Evolutionary conservation across 2,888 invertebrate genomes (phyloP), one percentile per base, ranked within the genome.

Genomic region (Patella ulyssiponensis): DNA sequence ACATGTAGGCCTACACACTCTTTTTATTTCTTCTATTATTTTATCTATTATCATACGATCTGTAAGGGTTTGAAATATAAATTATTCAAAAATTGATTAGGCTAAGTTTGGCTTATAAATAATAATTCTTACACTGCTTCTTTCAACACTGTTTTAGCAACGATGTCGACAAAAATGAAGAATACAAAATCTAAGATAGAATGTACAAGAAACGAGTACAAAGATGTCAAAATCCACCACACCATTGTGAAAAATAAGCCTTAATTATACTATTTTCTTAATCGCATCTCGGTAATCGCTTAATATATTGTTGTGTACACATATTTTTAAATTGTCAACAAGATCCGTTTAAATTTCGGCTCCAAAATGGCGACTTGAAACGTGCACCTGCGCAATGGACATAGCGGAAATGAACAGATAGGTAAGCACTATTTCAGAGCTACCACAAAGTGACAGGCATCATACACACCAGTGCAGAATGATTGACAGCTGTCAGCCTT

Each of bases 81-180:
- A 44, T 27, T 70, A 44, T 27, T 15, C 15, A 33, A 12, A 17
- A 70, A 27, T 33, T 7, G 54, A 20, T 20, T 20, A 73, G 2
- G n/a, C 27, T 15, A 9, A n/a, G 20, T 33, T 14, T 27, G 58
- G 23, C 69, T 9, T 23, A 14, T 64, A 23, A 51, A n/a, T 15
- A 64, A 79, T 52, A 7, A 23, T 77, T 83, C 84, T 84, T 81
- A 89, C 88, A 84, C 82, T 5, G 87, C 84, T 69, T 89, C 88
- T 76, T 82, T 81, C 53, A 90, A 79, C 14, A 83, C 83, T 33
- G 85, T 80, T 78, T 88, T 89, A 2, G 85, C 87, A 52, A 87
- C 81, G 11, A 84, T 79, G 79, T 90, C 90, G 53, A 89, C 84
- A 64, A 89, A 77, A 69, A 86, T 77, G 76, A 88, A 89, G 51